These are phyloP conservation scores for Australoheros scitulus DNA, from an alignment of 2,113 vertebrate species.

Conservation along the genomic window DNA sequence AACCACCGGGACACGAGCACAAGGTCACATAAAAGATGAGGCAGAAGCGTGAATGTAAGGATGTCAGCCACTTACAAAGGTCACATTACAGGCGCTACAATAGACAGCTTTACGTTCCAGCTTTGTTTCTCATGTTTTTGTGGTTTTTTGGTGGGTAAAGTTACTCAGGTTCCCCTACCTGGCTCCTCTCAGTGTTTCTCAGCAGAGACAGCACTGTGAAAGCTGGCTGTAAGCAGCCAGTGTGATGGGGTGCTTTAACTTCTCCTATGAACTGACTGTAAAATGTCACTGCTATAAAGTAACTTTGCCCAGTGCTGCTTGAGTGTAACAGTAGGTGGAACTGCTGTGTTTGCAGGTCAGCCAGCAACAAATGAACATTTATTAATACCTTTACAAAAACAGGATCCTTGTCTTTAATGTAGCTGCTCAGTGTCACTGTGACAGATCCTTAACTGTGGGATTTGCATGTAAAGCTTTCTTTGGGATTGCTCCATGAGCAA, in stretches of 20 bases:
- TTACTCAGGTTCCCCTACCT: not conserved
- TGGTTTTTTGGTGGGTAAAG: not conserved
- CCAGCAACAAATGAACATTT: not conserved
- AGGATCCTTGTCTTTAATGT: too few species aligned
- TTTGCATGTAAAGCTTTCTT: not conserved
- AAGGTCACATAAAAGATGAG: too few species aligned
- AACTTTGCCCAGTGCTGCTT: not conserved
- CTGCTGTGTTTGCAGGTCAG: not conserved
- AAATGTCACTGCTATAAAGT: not conserved
- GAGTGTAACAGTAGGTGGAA: not conserved
- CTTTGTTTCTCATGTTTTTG: too few species aligned
- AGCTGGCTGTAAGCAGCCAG: not conserved
- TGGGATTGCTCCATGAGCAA: not conserved
- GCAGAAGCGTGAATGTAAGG: too few species aligned
- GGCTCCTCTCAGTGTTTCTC: rapidly evolving
- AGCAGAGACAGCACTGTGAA: not conserved
- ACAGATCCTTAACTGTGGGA: not conserved
- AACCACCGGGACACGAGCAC: too few species aligned
- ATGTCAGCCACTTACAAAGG: too few species aligned
- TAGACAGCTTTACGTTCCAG: too few species aligned
- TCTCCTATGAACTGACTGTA: not conserved
- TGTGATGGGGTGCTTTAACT: not conserved
- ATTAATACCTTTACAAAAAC: not conserved
- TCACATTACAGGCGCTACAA: too few species aligned
- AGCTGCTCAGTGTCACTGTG: not conserved